A percentile compares a stretch with the other conserved stretches of the same genome.
Conservation (phyloP, 2,113 vertebrate genomes). For the Fregetta grallaria region DNA sequence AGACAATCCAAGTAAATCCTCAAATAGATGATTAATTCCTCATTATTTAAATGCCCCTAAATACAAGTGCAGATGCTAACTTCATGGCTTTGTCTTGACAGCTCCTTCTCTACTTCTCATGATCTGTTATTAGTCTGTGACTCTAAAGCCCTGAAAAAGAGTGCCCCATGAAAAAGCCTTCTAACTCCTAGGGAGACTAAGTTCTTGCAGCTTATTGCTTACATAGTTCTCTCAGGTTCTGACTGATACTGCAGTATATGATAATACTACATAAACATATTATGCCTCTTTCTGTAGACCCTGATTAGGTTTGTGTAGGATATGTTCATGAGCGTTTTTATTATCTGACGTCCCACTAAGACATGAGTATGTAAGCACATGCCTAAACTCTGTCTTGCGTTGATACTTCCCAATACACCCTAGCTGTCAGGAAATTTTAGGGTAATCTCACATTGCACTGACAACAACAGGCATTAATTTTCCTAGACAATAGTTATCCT, state of each 20-base stretch:
- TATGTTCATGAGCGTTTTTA: not conserved
- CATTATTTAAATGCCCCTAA: conserved; percentile 52
- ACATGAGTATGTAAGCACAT: not conserved
- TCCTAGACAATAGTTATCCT: conserved; percentile 44
- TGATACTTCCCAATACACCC: not conserved
- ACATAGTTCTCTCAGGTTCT: not conserved
- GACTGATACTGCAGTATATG: not conserved
- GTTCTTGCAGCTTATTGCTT: not conserved
- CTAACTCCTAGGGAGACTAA: not conserved
- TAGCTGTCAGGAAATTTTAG: conserved; percentile 35
- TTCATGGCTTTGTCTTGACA: conserved; percentile 14
- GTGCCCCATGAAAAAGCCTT: not conserved
- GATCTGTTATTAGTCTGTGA: not conserved
- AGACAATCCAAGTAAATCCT: conserved; percentile 58
- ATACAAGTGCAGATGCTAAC: conserved; percentile 17
- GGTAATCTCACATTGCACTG: conserved; percentile 45
- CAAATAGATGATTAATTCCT: conserved; percentile 58
- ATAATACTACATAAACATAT: not conserved
- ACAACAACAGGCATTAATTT: conserved; percentile 64
- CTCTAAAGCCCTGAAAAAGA: not conserved
- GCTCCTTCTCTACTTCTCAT: not conserved
- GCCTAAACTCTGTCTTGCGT: not conserved
- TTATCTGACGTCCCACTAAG: not conserved
- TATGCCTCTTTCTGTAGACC: not conserved
- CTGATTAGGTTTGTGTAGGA: not conserved